phyloP scores from a whole-genome alignment of 2,888 invertebrate genomes.

The Macroteleia sp. region DNA sequence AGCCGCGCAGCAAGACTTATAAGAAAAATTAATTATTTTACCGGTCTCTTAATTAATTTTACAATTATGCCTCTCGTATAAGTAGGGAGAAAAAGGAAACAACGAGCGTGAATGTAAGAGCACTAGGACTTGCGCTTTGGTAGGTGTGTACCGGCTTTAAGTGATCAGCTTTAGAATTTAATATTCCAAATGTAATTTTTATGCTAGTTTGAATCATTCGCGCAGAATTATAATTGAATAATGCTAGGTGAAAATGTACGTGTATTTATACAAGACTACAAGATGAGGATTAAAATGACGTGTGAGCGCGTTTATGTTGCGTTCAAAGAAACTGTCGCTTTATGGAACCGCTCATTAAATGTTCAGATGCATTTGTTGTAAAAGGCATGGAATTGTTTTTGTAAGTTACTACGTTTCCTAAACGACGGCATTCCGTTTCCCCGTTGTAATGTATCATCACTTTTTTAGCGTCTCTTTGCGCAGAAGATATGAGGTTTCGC shows the following conservation, averaged over 20 bases:
- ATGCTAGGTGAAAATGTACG: slow-evolving; percentile 3
- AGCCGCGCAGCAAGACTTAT: slow-evolving; percentile 81
- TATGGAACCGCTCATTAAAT: slow-evolving; percentile 45
- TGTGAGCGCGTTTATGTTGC: not conserved
- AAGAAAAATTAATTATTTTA: slow-evolving; percentile 84
- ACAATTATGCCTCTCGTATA: slow-evolving; percentile 75
- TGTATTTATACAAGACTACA: slow-evolving; percentile 39
- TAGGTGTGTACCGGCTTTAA: slow-evolving; percentile 36
- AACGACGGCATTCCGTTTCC: slow-evolving; percentile 73
- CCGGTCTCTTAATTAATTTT: slow-evolving; percentile 83
- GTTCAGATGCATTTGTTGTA: slow-evolving; percentile 46
- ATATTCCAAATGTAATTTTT: slow-evolving; percentile 55
- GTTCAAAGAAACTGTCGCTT: slow-evolving; percentile 42
- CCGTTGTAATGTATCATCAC: slow-evolving; percentile 50
- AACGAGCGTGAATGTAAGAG: slow-evolving; percentile 34
- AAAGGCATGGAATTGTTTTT: slow-evolving; percentile 56
- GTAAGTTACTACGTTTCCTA: slow-evolving; percentile 45
- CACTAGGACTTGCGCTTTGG: slow-evolving; percentile 20
- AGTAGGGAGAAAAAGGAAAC: slow-evolving; percentile 37
- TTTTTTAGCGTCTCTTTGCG: slow-evolving; percentile 54
- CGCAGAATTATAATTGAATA: slow-evolving; percentile 50
- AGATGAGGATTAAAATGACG: slow-evolving; percentile 35
- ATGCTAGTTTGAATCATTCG: slow-evolving; percentile 30
- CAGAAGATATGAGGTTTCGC: slow-evolving; percentile 56
- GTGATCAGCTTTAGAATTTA: slow-evolving; percentile 53